Conservation (phyloP, 2,113 vertebrate genomes). For the Saccopteryx leptura region DNA sequence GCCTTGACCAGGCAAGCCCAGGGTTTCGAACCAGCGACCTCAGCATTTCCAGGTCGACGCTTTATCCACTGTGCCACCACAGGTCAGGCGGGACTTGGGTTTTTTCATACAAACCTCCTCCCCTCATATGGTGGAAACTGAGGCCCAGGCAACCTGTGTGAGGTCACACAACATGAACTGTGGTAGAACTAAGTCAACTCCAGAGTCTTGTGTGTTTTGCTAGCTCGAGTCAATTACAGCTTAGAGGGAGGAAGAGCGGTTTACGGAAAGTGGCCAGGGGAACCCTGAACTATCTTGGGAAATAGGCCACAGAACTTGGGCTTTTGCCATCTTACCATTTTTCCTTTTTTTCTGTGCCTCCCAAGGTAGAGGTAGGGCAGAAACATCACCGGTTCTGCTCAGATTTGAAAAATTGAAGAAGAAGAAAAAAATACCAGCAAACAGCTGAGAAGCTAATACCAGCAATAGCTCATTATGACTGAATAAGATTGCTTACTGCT, state of each 20-base stretch:
- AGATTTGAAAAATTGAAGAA: background rate
- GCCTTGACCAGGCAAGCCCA: too few relatives aligned
- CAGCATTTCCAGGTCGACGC: too few relatives aligned
- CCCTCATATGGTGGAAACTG: background rate
- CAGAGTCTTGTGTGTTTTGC: background rate
- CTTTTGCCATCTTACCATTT: background rate
- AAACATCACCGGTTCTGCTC: background rate
- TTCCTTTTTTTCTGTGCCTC: background rate
- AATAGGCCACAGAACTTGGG: background rate
- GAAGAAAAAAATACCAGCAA: background rate
- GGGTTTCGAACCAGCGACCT: too few relatives aligned
- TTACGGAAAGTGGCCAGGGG: background rate
- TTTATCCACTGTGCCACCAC: too few relatives aligned
- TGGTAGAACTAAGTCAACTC: background rate
- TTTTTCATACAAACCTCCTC: background rate
- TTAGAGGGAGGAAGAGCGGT: background rate
- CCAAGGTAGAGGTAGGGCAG: background rate
- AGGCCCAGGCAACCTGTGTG: background rate
- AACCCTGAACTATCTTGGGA: background rate
- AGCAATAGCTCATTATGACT: background rate
- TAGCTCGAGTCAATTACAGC: background rate
- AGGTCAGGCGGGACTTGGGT: background rate
- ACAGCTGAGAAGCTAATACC: background rate
- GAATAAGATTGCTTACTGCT: background rate
- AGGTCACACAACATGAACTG: background rate